Evolutionary conservation across 2,113 vertebrate species (phyloP).

Genomic region (Rattus rattus): DNA sequence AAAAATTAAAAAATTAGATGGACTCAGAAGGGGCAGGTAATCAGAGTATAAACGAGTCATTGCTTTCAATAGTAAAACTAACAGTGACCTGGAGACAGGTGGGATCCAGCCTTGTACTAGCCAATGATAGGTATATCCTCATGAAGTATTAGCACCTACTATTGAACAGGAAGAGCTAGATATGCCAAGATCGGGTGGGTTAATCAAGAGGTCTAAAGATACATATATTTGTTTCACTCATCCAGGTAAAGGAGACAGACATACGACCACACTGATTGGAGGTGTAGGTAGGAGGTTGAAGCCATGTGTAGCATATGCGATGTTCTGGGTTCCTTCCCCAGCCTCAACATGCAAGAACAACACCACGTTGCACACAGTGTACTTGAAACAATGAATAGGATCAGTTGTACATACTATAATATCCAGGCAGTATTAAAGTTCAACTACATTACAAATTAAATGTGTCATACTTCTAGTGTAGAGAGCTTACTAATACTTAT

Average conservation of each 20-base stretch:
- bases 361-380: background rate
- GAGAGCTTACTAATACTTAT: conserved; percentile 54
- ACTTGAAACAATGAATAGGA: background rate
- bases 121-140: conserved; percentile 3
- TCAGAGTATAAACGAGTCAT: background rate
- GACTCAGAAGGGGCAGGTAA: background rate
- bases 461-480: conserved; percentile 40
- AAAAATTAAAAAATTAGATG: background rate
- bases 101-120: background rate
- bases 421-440: conserved; percentile 9
- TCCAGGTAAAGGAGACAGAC: conserved; percentile 7
- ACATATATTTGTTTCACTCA: conserved; percentile 19
- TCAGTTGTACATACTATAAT: background rate
- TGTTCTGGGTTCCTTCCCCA: background rate
- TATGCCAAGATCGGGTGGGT: background rate
- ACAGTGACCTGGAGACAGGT: background rate
- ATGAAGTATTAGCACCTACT: background rate
- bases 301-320: background rate
- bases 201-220: background rate
- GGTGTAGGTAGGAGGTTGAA: background rate
- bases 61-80: conserved; percentile 25
- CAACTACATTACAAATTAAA: conserved; percentile 54
- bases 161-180: background rate
- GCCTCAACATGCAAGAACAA: background rate
- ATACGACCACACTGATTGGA: background rate